phyloP scores from a whole-genome alignment of 2,113 vertebrate genomes.

The Anoura caudifer region DNA sequence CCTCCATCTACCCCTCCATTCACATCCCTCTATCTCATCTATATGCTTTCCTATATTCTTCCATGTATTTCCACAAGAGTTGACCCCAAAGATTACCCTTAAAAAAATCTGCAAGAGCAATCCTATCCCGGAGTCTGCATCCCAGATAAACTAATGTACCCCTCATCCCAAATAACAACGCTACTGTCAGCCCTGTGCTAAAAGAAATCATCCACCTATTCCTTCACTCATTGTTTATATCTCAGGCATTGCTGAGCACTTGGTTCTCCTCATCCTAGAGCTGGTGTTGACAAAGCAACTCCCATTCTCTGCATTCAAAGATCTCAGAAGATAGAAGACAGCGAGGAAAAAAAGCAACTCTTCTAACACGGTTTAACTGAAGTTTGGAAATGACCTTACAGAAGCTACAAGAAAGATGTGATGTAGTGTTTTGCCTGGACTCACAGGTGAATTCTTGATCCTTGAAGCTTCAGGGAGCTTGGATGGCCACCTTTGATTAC shows the following conservation, averaged over 20 bases:
- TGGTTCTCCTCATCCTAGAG: background rate
- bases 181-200: too few species aligned
- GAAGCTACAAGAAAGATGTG: too few species aligned
- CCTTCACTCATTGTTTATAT: background rate
- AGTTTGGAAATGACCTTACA: background rate
- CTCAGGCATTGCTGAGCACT: background rate
- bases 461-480: background rate
- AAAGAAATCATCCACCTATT: background rate
- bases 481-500: background rate
- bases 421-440: background rate
- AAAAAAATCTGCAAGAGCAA: too few species aligned
- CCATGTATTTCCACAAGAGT: background rate
- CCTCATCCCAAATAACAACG: background rate
- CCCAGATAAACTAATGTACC: background rate
- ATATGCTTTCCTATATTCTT: too few species aligned
- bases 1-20: background rate
- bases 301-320: background rate
- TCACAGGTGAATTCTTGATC: background rate
- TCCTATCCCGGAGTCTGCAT: background rate
- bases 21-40: background rate
- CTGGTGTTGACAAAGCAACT: background rate
- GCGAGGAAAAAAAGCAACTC: background rate
- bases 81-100: background rate
- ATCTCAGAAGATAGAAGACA: background rate
- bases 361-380: fast-evolving